Evolutionary conservation across 1,140 invertebrate species (phyloP), one percentile per base, ranked within the genome.

Genomic region (Nasonia giraulti): DNA sequence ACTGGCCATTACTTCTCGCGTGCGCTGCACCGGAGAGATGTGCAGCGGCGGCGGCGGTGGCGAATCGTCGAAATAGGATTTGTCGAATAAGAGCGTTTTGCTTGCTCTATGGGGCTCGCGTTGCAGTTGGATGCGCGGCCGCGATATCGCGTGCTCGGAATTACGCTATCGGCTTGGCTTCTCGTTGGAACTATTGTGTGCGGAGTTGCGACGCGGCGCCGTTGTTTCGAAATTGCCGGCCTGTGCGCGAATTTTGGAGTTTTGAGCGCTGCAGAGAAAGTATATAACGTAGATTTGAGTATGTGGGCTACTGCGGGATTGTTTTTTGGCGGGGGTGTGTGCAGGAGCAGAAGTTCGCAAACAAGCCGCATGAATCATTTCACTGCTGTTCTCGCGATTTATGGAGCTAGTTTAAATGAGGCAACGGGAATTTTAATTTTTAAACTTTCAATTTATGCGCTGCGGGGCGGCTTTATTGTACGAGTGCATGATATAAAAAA

Each of bases 41-140:
- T 23, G 27, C 68, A 71, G 68, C 68, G 68, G 2, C 3, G 23
- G 68, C 23, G 31, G 68, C 27, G 68, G 2, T n/a, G 23, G 68
- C 23, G 31, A 71, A 31, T 71, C 23, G 68, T 33, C 68, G 68
- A 71, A 33, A 71, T 71, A 27, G 68, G 68, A 71, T 71, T 71
- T 71, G 68, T 31, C 27, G 23, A 27, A 17, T 17, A 55, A 62
- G 68, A 27, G 23, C 68, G 27, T 71, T 71, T 71, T 71, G 68
- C 68, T 27, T 71, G 33, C 3, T 37, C 33, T 37, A 37, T 37
- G 68, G 11, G 27, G 12, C 68, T 27, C 68, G 68, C 23, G 68
- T 62, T 62, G 55, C 55, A 62, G 55, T 6, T 62, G 55, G 40
- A 44, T n/a, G 62, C 62, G 12, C 62, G 14, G 23, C 23, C 68